Evolutionary conservation across 2,797 vertebrate species (phyloP), one percentile per base, ranked within the genome.

Genomic region (Acanthis flammea): DNA sequence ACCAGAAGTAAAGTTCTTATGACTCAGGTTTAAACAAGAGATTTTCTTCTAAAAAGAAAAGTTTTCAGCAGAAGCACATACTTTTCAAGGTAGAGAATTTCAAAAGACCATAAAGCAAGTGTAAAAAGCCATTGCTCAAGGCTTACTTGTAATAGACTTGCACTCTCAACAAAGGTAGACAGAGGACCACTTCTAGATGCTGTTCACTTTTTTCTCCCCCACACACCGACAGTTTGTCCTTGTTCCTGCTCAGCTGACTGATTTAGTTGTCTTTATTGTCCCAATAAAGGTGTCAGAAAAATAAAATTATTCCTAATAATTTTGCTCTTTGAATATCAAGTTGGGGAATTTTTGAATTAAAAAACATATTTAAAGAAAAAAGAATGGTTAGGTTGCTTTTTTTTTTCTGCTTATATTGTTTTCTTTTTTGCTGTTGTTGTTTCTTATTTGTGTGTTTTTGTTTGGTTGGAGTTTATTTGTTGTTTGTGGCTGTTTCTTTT

Each of bases 301-400:
- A 44, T 25, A 61, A 28, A 15, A 6, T 68, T 33, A 28, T 73
- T 54, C 19, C 8, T 61, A 42, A 30, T 37, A 85, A 11, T 28
- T 62, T 45, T 74, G 0, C 4, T 53, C 74, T 37, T 44, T 63
- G 39, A 7, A 2, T 48, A 25, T n/a, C 6, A 85, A 23, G 8
- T 13, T 61, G 2, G 4, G 4, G 15, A 4, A 41, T 28, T 58
- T 76, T 86, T 35, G 10, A 77, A 66, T 21, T 3, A 15, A 47
- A 50, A 23, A 12, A 18, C 3, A 3, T 14, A 25, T 33, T 51
- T 73, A n/a, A 62, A 74, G 1, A 42, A 45, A 75, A n/a, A 13
- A 33, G 15, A 33, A 9, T 6, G 1, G 0, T 19, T 45, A 19
- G 2, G 8, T 11, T n/a, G 2, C 35, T 21, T n/a, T 30, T 33